Evolutionary conservation across 1,140 invertebrate species (phyloP).

Genomic region (Batillaria attramentaria): DNA sequence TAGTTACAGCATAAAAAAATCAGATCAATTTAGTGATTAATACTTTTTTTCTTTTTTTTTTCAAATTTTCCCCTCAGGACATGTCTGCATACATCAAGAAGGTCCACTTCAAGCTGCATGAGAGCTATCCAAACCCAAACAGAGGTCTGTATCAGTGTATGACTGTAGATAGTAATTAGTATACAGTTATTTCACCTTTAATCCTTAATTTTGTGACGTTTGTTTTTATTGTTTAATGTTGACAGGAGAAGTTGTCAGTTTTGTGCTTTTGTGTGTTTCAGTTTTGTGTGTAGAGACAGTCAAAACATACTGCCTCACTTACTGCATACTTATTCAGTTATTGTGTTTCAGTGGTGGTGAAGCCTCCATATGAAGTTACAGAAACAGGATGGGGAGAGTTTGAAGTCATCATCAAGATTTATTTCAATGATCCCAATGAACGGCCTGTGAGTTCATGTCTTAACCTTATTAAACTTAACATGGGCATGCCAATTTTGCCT

Average conservation of each 20-base stretch:
- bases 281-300: background rate
- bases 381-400: conserved; percentile 99
- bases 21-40: background rate
- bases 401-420: conserved; percentile 98
- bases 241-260: background rate
- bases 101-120: conserved; percentile 97
- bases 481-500: background rate
- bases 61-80: conserved; percentile 74
- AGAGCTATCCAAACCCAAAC: conserved; percentile 96
- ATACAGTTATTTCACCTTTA: no score
- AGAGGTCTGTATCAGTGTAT: conserved; percentile 75
- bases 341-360: conserved; percentile 79
- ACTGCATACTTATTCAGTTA: background rate
- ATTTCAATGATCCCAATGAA: conserved; percentile 97
- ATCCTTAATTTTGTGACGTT: no score
- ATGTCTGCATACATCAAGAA: conserved; percentile 97
- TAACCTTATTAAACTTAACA: no score
- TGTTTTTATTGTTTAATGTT: background rate
- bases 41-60: background rate
- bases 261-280: background rate
- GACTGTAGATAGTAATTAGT: no score
- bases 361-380: conserved; percentile 97
- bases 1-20: no score
- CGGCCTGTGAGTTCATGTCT: conserved; percentile 81
- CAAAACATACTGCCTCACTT: background rate